Percentiles rank a stretch among this genome's conserved stretches.
These are phyloP conservation scores for Brachyrhaphis roseni DNA, from an alignment of 2,797 vertebrate genomes.

Conservation along the genomic window DNA sequence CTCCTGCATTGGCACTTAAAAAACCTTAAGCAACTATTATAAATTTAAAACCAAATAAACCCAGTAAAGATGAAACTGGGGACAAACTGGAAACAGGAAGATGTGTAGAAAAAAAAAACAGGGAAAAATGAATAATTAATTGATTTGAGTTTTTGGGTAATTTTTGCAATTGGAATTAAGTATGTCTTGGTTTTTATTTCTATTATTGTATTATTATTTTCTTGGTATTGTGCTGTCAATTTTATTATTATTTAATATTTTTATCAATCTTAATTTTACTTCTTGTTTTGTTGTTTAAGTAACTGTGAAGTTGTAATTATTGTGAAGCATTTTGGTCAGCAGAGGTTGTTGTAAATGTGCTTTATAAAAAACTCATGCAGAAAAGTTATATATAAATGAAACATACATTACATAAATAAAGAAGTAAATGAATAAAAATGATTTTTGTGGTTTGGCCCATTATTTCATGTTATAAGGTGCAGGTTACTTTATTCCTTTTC, in stretches of 20 bases:
- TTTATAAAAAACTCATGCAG: background rate
- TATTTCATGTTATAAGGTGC: background rate
- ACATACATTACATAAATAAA: background rate
- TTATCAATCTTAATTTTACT: too few species aligned
- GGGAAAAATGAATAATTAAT: too few species aligned
- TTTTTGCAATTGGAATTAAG: too few species aligned
- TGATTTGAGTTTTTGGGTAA: too few species aligned
- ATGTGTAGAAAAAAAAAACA: background rate
- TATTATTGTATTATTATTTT: too few species aligned
- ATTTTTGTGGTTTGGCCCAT: background rate
- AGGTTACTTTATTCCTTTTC: background rate
- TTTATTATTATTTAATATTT: too few species aligned
- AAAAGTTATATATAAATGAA: slow-evolving; percentile 7
- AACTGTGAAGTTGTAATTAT: too few species aligned
- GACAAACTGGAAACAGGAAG: background rate
- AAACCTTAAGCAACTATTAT: background rate
- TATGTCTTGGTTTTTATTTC: too few species aligned
- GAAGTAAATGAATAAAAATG: background rate
- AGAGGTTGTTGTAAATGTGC: too few species aligned
- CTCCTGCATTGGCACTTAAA: background rate
- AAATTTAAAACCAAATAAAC: background rate
- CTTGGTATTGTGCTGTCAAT: too few species aligned
- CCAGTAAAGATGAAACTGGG: background rate
- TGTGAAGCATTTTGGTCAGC: too few species aligned
- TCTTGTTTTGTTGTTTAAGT: too few species aligned